Conservation (phyloP, 2,113 vertebrate genomes). For the Petromus typicus region DNA sequence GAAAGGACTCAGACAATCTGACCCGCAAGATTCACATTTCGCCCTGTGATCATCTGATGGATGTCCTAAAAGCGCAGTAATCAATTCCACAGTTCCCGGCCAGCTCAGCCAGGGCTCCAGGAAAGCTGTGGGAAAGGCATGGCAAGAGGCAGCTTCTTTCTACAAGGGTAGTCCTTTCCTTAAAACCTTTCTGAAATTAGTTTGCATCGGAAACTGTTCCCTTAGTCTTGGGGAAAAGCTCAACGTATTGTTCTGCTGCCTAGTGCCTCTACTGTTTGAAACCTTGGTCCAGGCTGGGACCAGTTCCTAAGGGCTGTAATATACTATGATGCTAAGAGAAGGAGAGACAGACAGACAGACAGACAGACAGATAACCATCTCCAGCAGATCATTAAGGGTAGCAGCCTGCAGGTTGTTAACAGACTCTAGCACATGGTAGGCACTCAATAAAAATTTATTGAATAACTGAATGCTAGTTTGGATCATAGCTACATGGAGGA, state of each 20-base stretch:
- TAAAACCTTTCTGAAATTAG: background rate
- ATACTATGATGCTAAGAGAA: background rate
- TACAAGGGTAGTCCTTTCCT: too few relatives aligned
- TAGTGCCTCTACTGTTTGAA: slow-evolving; percentile 17
- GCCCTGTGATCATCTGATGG: background rate
- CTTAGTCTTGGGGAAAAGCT: background rate
- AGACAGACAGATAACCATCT: too few relatives aligned
- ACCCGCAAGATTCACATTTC: background rate
- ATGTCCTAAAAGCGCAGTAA: background rate
- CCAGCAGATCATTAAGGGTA: background rate
- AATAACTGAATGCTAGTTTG: background rate
- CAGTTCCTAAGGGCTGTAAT: background rate
- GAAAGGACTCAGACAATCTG: background rate
- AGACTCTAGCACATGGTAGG: background rate
- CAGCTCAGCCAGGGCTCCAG: background rate
- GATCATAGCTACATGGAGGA: background rate
- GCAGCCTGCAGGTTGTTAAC: background rate
- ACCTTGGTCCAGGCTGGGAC: background rate
- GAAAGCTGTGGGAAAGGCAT: background rate
- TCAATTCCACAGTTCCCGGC: background rate
- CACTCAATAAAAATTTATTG: background rate
- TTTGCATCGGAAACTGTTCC: too few relatives aligned
- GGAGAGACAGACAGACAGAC: background rate
- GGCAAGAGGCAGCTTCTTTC: background rate
- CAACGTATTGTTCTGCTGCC: background rate